Evolutionary conservation across 2,888 invertebrate genomes (phyloP).

Genomic region (Hirtodrosophila histrioides): DNA sequence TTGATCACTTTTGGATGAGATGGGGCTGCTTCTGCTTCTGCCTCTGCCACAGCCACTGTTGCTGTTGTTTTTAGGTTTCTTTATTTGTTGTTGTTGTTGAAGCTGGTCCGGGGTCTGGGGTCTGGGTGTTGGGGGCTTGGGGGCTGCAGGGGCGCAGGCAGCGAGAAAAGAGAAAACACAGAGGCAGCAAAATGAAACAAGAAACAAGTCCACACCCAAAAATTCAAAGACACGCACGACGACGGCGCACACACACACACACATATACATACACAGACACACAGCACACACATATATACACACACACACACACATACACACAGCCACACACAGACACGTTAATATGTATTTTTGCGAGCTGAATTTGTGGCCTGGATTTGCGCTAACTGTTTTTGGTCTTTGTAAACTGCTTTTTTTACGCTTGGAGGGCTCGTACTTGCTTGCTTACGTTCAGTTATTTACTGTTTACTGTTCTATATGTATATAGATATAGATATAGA

Average conservation of each 20-base stretch:
- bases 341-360: slow-evolving; percentile 52
- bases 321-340: slow-evolving; percentile 17
- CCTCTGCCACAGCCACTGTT: too few relatives aligned
- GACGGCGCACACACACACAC: slow-evolving; percentile 44
- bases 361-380: slow-evolving; percentile 63
- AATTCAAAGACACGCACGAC: slow-evolving; percentile 76
- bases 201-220: slow-evolving; percentile 82
- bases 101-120: too few relatives aligned
- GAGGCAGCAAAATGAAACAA: slow-evolving; percentile 61
- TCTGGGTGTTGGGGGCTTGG: background rate
- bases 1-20: too few relatives aligned
- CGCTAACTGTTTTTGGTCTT: slow-evolving; percentile 48
- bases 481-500: too few relatives aligned
- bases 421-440: slow-evolving; percentile 1
- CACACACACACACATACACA: slow-evolving; percentile 18
- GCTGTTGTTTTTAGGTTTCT: too few relatives aligned
- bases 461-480: slow-evolving; percentile 26
- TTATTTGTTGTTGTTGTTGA: too few relatives aligned
- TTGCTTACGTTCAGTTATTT: slow-evolving; percentile 51
- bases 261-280: slow-evolving; percentile 32
- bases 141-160: background rate
- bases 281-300: slow-evolving; percentile 25
- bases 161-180: slow-evolving; percentile 32
- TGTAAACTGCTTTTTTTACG: slow-evolving; percentile 30
- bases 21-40: too few relatives aligned